These are phyloP conservation scores for Petroica traversi DNA, from an alignment of 2,113 vertebrate species.

Conservation along the genomic window DNA sequence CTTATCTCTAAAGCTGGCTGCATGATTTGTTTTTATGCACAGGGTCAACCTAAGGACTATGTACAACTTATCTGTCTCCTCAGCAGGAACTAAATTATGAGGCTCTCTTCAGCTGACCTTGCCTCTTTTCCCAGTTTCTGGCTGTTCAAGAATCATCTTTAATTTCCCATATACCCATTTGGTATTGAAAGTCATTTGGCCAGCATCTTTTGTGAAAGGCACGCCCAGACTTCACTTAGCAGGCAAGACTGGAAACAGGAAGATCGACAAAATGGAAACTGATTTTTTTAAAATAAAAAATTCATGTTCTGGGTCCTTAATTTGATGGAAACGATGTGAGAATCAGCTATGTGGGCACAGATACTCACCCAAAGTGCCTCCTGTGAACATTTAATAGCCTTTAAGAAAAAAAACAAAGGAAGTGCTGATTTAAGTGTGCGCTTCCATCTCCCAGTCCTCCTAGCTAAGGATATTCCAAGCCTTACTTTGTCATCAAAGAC, in stretches of 20 bases:
- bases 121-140: neutral
- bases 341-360: neutral
- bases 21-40: conserved; percentile 8
- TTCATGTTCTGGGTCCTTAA: neutral
- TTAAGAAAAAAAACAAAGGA: neutral
- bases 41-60: neutral
- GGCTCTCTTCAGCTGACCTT: neutral
- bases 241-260: neutral
- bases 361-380: neutral
- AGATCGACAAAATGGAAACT: neutral
- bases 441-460: neutral
- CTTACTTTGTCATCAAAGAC: neutral
- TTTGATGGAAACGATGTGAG: neutral
- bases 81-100: neutral
- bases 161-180: neutral
- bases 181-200: neutral
- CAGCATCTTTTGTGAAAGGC: neutral
- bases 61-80: neutral
- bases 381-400: neutral
- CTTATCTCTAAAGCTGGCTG: conserved; percentile 31
- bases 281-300: neutral
- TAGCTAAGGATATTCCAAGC: neutral
- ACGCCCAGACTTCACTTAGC: neutral
- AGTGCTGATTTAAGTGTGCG: neutral
- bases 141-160: neutral